Percentiles rank a stretch among this genome's conserved stretches.
Evolutionary conservation across 2,888 invertebrate species (phyloP).

Genomic region (Bombyx huttoni): DNA sequence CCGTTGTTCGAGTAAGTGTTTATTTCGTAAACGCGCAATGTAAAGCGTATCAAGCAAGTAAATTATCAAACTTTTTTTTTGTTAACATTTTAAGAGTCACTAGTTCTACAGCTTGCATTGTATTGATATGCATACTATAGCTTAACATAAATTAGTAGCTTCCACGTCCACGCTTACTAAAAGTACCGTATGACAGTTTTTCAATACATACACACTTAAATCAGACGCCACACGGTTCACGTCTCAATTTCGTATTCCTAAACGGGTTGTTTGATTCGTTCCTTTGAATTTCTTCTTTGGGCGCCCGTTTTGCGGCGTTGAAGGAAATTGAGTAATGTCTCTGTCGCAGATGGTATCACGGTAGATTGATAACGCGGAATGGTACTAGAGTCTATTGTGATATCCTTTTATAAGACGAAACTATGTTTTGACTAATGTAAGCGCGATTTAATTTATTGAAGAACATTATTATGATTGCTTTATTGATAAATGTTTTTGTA

Average conservation of each 20-base stretch:
- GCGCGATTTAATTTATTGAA: neutral
- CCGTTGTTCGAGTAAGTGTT: too few relatives aligned
- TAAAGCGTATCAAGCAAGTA: too few relatives aligned
- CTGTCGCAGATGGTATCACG: conserved; percentile 70
- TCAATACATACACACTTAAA: neutral
- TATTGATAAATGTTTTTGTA: too few relatives aligned
- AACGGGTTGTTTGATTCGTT: conserved; percentile 31
- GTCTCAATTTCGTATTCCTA: conserved; percentile 17
- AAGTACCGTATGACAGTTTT: neutral
- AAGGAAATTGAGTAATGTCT: conserved; percentile 67
- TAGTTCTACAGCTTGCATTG: too few relatives aligned
- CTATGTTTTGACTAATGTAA: neutral
- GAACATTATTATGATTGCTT: too few relatives aligned
- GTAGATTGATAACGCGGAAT: conserved; percentile 67
- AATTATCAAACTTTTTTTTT: too few relatives aligned
- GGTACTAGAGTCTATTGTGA: conserved; percentile 50
- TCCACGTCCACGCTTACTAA: neutral
- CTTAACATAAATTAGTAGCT: neutral
- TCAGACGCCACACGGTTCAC: neutral
- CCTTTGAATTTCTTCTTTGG: conserved; percentile 38
- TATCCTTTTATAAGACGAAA: conserved; percentile 16
- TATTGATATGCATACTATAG: too few relatives aligned
- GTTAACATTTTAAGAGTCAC: too few relatives aligned
- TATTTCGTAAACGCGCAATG: too few relatives aligned
- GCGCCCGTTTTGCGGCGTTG: conserved; percentile 46